Percentiles rank a stretch among this genome's conserved stretches.
Evolutionary conservation across 2,797 vertebrate species (phyloP).

Genomic region (Podarcis siculus): DNA sequence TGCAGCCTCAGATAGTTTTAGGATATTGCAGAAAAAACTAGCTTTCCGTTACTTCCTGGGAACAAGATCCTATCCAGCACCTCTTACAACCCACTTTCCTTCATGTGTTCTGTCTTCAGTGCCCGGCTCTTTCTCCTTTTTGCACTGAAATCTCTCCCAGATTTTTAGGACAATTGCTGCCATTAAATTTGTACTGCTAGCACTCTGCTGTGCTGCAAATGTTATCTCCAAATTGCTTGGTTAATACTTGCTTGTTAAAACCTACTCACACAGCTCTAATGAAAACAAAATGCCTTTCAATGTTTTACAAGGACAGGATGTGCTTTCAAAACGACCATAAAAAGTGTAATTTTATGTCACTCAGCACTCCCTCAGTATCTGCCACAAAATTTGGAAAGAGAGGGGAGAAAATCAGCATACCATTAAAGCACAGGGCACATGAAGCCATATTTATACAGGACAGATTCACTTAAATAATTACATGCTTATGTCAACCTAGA

Average conservation of each 20-base stretch:
- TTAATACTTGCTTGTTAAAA: constrained; percentile 8
- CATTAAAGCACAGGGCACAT: background rate
- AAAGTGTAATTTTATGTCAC: background rate
- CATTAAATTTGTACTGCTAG: background rate
- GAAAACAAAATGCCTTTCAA: constrained; percentile 29
- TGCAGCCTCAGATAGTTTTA: background rate
- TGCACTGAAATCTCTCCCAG: background rate
- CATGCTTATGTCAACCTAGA: background rate
- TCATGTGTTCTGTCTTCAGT: constrained; percentile 30
- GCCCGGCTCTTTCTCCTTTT: background rate
- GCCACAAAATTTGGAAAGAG: background rate
- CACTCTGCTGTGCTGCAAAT: background rate
- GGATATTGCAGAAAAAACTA: background rate
- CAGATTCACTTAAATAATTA: background rate
- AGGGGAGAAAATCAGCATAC: background rate
- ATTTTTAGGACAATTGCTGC: background rate
- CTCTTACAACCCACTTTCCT: constrained; percentile 33
- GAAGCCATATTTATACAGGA: background rate
- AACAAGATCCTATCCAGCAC: background rate
- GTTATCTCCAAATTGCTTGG: background rate
- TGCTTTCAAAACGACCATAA: constrained; percentile 25
- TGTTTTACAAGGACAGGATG: constrained; percentile 1
- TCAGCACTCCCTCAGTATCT: background rate
- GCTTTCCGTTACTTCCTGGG: background rate
- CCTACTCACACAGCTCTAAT: background rate